phyloP scores from a whole-genome alignment of 2,113 vertebrate genomes.

The Prunella himalayana region DNA sequence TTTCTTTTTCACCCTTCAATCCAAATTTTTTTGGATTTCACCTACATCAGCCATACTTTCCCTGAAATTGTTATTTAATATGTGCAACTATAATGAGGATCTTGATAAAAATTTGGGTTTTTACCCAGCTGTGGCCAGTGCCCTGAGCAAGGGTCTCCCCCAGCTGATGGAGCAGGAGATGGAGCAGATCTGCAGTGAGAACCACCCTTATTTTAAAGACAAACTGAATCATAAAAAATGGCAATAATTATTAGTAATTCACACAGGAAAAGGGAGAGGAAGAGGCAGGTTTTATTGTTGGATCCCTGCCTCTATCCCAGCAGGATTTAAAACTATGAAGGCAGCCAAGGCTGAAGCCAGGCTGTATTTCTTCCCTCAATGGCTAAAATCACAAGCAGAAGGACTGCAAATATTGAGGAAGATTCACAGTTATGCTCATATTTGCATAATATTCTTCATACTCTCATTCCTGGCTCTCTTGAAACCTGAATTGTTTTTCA shows the following conservation, averaged over 20 bases:
- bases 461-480: background rate
- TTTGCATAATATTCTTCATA: slow-evolving; percentile 22
- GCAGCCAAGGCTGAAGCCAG: background rate
- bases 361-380: background rate
- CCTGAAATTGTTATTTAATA: background rate
- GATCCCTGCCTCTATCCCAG: background rate
- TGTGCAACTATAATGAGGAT: background rate
- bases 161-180: background rate
- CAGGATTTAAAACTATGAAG: background rate
- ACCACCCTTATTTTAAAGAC: background rate
- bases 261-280: background rate
- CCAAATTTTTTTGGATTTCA: background rate
- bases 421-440: background rate
- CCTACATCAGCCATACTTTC: background rate
- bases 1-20: background rate
- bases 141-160: background rate
- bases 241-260: background rate
- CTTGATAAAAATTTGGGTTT: background rate
- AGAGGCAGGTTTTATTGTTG: background rate
- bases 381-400: background rate
- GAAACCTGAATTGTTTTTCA: slow-evolving; percentile 21
- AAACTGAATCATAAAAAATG: background rate
- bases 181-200: background rate
- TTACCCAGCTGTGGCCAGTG: background rate
- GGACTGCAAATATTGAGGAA: background rate